phyloP scores from a whole-genome alignment of 2,888 invertebrate genomes.

The Eupithecia vulgata region DNA sequence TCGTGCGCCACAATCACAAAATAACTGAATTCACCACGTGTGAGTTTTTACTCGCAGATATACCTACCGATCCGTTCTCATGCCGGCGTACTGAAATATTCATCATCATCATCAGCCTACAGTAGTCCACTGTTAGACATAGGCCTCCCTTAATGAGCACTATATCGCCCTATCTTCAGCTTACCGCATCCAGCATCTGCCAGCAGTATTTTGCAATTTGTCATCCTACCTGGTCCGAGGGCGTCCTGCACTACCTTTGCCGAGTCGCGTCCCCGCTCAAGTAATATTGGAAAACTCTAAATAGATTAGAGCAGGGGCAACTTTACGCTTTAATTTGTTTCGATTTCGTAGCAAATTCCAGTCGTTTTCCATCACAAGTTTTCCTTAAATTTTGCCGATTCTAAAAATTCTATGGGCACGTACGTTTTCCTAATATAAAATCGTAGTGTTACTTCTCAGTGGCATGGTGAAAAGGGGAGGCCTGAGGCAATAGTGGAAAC shows the following conservation, averaged over 20 bases:
- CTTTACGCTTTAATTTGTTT: not conserved
- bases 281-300: not conserved
- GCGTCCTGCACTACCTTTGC: too few relatives aligned
- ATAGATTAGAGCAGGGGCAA: not conserved
- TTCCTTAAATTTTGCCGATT: constrained; percentile 18
- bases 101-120: too few relatives aligned
- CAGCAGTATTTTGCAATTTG: too few relatives aligned
- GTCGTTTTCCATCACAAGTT: not conserved
- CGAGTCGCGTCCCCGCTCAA: too few relatives aligned
- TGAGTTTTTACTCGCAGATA: not conserved
- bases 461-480: constrained; percentile 67
- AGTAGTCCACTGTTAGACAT: too few relatives aligned
- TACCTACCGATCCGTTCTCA: not conserved
- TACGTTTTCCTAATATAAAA: constrained; percentile 63
- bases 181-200: too few relatives aligned
- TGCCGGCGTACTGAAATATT: not conserved
- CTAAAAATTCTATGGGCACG: constrained; percentile 32
- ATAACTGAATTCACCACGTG: not conserved
- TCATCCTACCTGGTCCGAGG: too few relatives aligned
- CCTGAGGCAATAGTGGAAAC: constrained; percentile 73
- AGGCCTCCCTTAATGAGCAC: too few relatives aligned
- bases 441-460: constrained; percentile 74
- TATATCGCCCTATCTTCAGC: too few relatives aligned
- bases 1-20: not conserved
- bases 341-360: not conserved